Evolutionary conservation across 2,888 invertebrate species (phyloP), one percentile per base, ranked within the genome.

Genomic region (Ellobium chinense): DNA sequence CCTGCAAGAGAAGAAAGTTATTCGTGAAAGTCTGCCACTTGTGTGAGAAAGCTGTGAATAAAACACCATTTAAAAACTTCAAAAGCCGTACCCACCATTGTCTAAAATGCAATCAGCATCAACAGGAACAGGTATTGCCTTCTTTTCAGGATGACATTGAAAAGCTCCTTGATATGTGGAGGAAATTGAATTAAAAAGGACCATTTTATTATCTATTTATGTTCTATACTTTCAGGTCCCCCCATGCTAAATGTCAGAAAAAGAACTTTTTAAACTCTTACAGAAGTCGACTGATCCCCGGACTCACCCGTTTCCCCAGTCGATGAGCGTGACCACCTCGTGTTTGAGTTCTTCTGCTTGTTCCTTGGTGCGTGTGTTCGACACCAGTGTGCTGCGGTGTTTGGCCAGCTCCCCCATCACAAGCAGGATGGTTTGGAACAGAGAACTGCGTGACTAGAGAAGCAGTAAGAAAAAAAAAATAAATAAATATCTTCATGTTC

Each of bases 241-340:
- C n/a, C n/a, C n/a, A n/a, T n/a, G n/a, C n/a, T n/a, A n/a, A 46
- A 46, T 7, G 46, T 46, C 46, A 46, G 18, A 18, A 46, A 46
- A 46, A 18, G 46, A 46, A 46, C 46, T 12, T 46, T 12, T 12
- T 12, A 46, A 46, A 12, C 46, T 46, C 18, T 46, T 46, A 46
- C 18, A 72, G n/a, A 74, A 21, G 24, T 24, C 24, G 7, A 63
- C 7, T 63, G 7, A 63, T 56, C 21, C 12, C 37, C 18, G 1
- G n/a, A 70, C 96, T 96, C 93, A 98, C 97, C 97, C 95, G 94
- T 98, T 98, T 75, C 98, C 98, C 98, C 98, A 98, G 94, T 98
- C 98, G 76, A 98, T 96, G 94, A 97, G 97, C 80, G 96, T 96
- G 86, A 97, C 97, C 80, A 98, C 96, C 91, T 96, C 96, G 90